Percentiles rank a stretch among this genome's conserved stretches.
These are phyloP conservation scores for Leptinotarsa haldemani DNA, from an alignment of 2,888 invertebrate genomes.

Conservation along the genomic window DNA sequence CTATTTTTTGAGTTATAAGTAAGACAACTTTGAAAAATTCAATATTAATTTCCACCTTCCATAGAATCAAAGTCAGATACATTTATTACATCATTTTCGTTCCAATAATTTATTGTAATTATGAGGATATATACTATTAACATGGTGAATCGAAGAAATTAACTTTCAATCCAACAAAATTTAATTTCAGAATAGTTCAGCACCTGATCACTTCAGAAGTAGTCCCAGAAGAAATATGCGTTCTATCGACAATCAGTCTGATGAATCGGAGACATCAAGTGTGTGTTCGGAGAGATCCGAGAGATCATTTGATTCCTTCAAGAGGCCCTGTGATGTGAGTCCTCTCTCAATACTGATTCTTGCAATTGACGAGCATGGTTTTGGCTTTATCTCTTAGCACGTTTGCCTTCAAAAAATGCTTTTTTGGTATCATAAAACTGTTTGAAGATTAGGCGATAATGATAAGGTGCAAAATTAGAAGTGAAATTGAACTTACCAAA, in stretches of 20 bases:
- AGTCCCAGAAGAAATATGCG: constrained; percentile 60
- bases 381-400: constrained; percentile 17
- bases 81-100: no score
- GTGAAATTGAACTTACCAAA: no score
- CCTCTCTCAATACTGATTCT: neutral
- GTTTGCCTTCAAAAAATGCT: constrained; percentile 5
- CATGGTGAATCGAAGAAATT: no score
- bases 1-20: no score
- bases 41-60: no score
- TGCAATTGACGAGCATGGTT: constrained; percentile 1
- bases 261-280: constrained; percentile 94
- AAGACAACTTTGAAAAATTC: no score
- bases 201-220: constrained; percentile 55
- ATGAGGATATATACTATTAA: no score
- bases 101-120: no score
- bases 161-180: neutral
- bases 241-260: constrained; percentile 78
- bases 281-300: constrained; percentile 93
- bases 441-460: neutral
- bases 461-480: neutral
- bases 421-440: neutral
- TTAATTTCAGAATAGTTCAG: constrained; percentile 53
- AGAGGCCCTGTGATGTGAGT: constrained; percentile 84
- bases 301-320: constrained; percentile 74
- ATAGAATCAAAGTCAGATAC: no score